phyloP scores from a whole-genome alignment of 2,113 vertebrate genomes.

The Grammomys dolichurus region DNA sequence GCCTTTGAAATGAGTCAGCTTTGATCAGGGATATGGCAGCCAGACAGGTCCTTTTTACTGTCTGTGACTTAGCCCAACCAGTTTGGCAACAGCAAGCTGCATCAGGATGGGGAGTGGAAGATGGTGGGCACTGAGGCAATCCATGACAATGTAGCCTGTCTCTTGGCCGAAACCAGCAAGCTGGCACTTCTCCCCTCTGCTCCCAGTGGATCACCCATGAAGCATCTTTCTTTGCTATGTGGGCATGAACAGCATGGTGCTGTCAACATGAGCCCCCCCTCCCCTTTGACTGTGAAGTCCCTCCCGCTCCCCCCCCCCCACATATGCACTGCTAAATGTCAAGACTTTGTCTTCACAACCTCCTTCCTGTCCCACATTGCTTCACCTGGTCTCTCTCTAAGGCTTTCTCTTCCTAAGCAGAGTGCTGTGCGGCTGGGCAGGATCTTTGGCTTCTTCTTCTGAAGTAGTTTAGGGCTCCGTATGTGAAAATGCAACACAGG shows the following conservation, averaged over 20 bases:
- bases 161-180: too few species aligned
- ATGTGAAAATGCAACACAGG: accelerated
- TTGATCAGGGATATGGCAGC: conserved; percentile 70
- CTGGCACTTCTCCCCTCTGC: background rate
- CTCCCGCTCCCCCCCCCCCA: accelerated
- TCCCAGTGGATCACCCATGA: accelerated
- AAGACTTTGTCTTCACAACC: background rate
- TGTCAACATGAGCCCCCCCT: background rate
- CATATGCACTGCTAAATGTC: background rate
- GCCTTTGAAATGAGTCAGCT: conserved; percentile 78
- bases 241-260: background rate
- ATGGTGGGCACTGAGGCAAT: background rate
- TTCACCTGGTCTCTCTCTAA: background rate
- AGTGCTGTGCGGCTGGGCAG: background rate
- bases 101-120: background rate
- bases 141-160: background rate
- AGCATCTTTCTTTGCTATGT: background rate
- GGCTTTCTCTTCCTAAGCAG: background rate
- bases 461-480: background rate
- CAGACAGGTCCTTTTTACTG: conserved; percentile 68
- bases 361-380: background rate
- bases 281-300: background rate
- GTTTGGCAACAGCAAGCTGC: conserved; percentile 16
- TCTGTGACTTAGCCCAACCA: conserved; percentile 60
- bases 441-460: background rate